A percentile compares a stretch with the other conserved stretches of the same genome.
Conservation (phyloP, 2,888 invertebrate genomes). For the Timema cristinae region DNA sequence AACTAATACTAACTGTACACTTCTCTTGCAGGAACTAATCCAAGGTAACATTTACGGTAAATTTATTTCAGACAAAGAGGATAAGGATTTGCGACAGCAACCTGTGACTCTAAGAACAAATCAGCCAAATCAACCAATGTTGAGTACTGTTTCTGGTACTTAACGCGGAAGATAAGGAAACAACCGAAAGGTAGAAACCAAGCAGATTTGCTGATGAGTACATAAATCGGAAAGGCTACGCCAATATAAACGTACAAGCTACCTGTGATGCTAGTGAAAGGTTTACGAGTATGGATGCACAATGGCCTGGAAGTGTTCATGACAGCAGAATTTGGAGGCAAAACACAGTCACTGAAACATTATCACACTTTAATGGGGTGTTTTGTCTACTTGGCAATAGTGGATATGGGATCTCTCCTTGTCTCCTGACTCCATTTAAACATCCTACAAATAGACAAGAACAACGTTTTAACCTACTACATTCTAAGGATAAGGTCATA, state of each 20-base stretch:
- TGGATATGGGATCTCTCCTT: neutral
- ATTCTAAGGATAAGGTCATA: too few relatives aligned
- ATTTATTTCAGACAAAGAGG: too few relatives aligned
- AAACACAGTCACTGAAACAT: neutral
- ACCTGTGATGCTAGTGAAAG: neutral
- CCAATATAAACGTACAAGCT: neutral
- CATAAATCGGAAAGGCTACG: neutral
- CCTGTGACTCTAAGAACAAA: too few relatives aligned
- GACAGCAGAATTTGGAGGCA: neutral
- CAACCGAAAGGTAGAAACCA: too few relatives aligned
- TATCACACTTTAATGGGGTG: neutral
- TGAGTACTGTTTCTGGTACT: too few relatives aligned
- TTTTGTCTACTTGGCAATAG: neutral
- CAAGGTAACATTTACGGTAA: too few relatives aligned
- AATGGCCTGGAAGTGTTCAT: slow-evolving; percentile 5
- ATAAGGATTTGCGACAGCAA: too few relatives aligned
- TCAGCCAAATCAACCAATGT: too few relatives aligned
- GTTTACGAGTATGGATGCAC: neutral
- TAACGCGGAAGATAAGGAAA: too few relatives aligned
- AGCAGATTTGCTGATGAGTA: slow-evolving; percentile 2
- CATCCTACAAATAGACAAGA: neutral
- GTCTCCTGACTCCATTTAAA: neutral
- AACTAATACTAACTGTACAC: too few relatives aligned
- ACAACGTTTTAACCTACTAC: neutral
- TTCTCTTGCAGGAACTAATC: too few relatives aligned